Percentiles rank a stretch among this genome's conserved stretches.
phyloP scores from a whole-genome alignment of 2,113 vertebrate species.

The Laterallus jamaicensis region DNA sequence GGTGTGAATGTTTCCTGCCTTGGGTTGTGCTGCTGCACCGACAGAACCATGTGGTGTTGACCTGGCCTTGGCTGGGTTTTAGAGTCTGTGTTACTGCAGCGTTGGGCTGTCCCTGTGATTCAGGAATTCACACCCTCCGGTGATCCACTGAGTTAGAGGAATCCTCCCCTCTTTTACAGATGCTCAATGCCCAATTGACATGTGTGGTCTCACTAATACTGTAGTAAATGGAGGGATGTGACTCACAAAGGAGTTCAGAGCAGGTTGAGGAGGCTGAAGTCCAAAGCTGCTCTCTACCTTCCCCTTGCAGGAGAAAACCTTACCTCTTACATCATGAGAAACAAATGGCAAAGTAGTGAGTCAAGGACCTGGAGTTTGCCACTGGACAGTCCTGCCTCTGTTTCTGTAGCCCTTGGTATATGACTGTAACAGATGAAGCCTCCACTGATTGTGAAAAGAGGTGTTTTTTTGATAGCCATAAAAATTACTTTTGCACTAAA shows the following conservation, averaged over 20 bases:
- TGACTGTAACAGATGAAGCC: neutral
- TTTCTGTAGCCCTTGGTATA: neutral
- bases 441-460: neutral
- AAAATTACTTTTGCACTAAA: neutral
- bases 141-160: neutral
- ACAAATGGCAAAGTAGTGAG: neutral
- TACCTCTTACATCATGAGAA: neutral
- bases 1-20: neutral
- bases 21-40: rapidly evolving
- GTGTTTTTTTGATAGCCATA: neutral
- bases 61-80: neutral
- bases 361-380: neutral
- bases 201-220: neutral
- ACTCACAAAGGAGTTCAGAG: neutral
- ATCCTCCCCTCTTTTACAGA: neutral
- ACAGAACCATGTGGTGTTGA: neutral
- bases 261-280: neutral
- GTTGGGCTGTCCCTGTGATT: neutral
- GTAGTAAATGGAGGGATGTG: neutral
- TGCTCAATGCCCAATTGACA: rapidly evolving
- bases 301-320: neutral
- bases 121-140: neutral
- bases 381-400: neutral
- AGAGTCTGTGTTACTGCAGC: neutral
- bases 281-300: neutral